Base-by-base conservation (phyloP, 2,113 vertebrate species). In the Heterochromis multidens region DNA sequence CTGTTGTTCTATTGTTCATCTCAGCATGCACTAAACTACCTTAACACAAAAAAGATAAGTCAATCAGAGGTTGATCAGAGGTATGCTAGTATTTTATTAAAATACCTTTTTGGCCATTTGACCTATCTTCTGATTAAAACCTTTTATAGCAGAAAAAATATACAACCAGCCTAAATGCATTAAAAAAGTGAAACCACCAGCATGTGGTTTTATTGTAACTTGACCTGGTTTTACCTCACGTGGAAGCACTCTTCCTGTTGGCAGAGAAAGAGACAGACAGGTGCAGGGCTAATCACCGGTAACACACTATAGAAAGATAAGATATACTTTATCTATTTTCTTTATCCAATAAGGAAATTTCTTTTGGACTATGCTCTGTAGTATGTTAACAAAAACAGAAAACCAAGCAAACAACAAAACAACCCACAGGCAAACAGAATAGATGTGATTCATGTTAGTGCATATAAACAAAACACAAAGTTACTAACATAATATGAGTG, bases 321-420 rank as follows among this genome's bases (percentile, higher is more conserved):
- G 10, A 57, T 57, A 57, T 23, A 23, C 3, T 57, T 57, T 23
- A 0, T 0, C 54, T 57, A 57, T n/a, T 10, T 23, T 0, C 54
- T 56, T n/a, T 23, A n/a, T 0, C 54, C 54, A 57, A 2, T 57
- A 23, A 12, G 54, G 10, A 56, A 12, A 0, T 12, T 56, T 56
- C 9, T 23, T 56, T 56, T 56, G 54, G 54, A 56, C 21, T 57
- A n/a, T 57, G 11, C 9, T 5, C n/a, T 23, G 54, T 57, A 57
- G 23, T 57, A 23, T 6, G 12, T 11, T 13, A n/a, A 56, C 54
- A 56, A 56, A 56, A 21, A n/a, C 0, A 57, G 23, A 57, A 56
- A 8, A 56, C 9, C 52, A 56, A 23, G 11, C 21, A 56, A 11
- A 23, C 4, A n/a, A 23, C n/a, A 23, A 56, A 56, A 56, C n/a